Evolutionary conservation across 2,113 vertebrate species (phyloP).

Genomic region (Serilophus lunatus): DNA sequence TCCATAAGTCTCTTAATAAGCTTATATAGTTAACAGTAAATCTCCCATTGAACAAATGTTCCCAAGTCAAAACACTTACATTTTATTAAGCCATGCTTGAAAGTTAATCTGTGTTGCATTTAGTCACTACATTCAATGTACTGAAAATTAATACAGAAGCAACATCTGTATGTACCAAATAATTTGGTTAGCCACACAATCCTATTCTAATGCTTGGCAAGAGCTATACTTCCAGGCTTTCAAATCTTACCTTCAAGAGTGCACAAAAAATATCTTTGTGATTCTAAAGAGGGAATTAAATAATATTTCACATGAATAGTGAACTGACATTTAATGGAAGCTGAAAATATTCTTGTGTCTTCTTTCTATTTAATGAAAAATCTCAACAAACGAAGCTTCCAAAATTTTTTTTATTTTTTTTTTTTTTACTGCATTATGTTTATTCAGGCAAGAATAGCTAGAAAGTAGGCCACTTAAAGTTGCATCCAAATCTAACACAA

Average conservation of each 20-base stretch:
- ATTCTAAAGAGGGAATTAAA: neutral
- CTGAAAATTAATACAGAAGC: neutral
- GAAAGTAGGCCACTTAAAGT: neutral
- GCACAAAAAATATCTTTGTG: neutral
- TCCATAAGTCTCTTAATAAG: neutral
- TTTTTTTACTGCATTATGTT: neutral
- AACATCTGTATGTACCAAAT: neutral
- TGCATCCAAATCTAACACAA: neutral
- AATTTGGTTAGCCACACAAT: neutral
- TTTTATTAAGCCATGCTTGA: neutral
- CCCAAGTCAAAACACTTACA: neutral
- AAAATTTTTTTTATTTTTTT: neutral
- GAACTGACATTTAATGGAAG: neutral
- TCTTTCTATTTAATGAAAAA: neutral
- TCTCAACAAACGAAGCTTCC: neutral
- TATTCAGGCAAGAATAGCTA: neutral
- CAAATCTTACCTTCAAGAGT: neutral
- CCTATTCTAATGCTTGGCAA: neutral
- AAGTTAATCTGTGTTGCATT: neutral
- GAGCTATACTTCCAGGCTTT: neutral
- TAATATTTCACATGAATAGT: neutral
- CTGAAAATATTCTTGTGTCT: neutral
- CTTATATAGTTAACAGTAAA: neutral
- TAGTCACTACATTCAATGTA: neutral
- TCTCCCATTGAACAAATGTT: neutral